Conservation (phyloP, 1,140 invertebrate species). For the Aphis gossypii region DNA sequence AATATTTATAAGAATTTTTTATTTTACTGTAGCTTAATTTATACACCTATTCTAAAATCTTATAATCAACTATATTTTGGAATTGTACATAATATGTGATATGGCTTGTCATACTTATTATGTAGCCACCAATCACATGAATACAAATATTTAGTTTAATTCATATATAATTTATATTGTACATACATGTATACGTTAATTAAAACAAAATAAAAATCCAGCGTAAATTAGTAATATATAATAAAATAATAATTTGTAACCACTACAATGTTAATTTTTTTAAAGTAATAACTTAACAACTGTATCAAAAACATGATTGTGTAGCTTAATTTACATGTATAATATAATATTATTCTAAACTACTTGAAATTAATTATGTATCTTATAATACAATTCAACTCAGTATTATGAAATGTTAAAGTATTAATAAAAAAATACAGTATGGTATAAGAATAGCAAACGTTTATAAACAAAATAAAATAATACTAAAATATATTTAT, state of each 20-base stretch:
- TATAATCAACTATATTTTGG: neutral
- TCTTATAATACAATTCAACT: too few relatives aligned
- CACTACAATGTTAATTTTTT: neutral
- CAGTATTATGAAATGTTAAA: too few relatives aligned
- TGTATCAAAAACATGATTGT: neutral
- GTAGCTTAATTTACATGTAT: too few relatives aligned
- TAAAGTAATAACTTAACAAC: neutral
- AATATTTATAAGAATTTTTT: neutral
- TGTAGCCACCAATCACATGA: neutral
- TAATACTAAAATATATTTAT: too few relatives aligned
- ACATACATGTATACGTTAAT: neutral
- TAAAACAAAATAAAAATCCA: neutral
- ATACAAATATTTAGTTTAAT: neutral
- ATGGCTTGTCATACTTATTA: neutral
- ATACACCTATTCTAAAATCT: neutral
- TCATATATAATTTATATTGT: neutral
- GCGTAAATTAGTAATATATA: neutral
- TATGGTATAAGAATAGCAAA: too few relatives aligned
- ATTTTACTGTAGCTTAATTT: neutral
- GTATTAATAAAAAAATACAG: too few relatives aligned
- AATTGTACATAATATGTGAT: too few relatives aligned
- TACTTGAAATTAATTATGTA: too few relatives aligned
- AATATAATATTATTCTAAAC: too few relatives aligned
- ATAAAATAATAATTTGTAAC: neutral
- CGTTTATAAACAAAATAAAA: too few relatives aligned